Evolutionary conservation across 2,888 invertebrate genomes (phyloP), one percentile per base, ranked within the genome.

Genomic region (Watsonalla cultraria): DNA sequence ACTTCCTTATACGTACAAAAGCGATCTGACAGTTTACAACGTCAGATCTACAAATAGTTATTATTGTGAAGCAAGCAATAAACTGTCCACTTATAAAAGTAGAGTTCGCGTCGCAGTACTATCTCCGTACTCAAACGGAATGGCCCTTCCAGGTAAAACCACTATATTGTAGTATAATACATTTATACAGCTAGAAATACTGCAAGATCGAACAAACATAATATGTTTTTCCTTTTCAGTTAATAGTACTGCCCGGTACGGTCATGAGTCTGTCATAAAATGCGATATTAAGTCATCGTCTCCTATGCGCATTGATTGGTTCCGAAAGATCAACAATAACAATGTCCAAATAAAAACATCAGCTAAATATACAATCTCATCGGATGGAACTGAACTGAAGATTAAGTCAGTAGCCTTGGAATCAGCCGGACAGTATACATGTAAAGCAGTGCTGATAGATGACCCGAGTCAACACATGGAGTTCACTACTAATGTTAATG

Each of bases 221-320:
- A n/a, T n/a, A n/a, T n/a, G n/a, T n/a, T n/a, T n/a, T n/a, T n/a
- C n/a, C n/a, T 5, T 0, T 42, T 11, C 7, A 11, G 8, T 4
- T 42, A 5, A 11, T 9, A 37, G 37, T 37, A 37, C 37, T 11
- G 42, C 64, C 2, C 0, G 5, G 5, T 69, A 65, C 39, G 64
- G 61, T 5, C 45, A 14, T 13, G 51, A 52, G 15, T 56, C 55
- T 6, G 57, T 34, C 4, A 51, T 69, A 34, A 45, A 24, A 33
- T 69, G 69, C n/a, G 59, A 64, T 6, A 54, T 72, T n/a, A 58
- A 14, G 48, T 62, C 72, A 5, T 5, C 37, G 6, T 46, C 58
- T 33, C 65, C 61, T 1, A 65, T 67, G 49, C 45, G 57, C 5
- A 72, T 69, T 13, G 46, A 34, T 39, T 69, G 69, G 69, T 53